These are phyloP conservation scores for Drosophila micromelanica DNA, from an alignment of 1,140 invertebrate genomes.

Conservation along the genomic window DNA sequence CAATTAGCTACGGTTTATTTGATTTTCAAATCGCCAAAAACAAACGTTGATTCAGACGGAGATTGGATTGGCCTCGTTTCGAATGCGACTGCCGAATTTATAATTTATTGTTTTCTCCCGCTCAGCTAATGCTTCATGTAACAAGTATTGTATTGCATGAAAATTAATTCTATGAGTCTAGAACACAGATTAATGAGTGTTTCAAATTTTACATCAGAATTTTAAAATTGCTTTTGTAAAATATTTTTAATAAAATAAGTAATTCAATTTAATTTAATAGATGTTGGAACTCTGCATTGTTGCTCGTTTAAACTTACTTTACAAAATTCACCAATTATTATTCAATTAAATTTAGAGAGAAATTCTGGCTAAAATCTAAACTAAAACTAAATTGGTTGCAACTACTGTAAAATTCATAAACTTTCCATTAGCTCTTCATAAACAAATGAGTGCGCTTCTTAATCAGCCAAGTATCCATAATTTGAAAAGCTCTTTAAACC, in stretches of 20 bases:
- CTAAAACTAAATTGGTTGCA: neutral
- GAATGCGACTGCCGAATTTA: constrained; percentile 24
- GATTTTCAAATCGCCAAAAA: constrained; percentile 65
- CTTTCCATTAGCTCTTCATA: neutral
- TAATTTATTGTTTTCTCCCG: constrained; percentile 21
- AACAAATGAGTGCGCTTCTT: neutral
- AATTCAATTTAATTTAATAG: too few relatives aligned
- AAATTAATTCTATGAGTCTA: neutral
- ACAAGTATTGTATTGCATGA: neutral
- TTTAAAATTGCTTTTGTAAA: too few relatives aligned
- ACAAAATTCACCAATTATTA: too few relatives aligned
- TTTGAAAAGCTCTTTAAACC: constrained; percentile 15
- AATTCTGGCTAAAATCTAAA: too few relatives aligned
- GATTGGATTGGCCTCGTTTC: constrained; percentile 36
- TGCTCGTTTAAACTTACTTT: too few relatives aligned
- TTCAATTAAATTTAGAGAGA: too few relatives aligned
- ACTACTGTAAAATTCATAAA: too few relatives aligned
- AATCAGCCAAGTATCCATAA: neutral
- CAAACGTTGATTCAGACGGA: constrained; percentile 42
- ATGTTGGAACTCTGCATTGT: too few relatives aligned
- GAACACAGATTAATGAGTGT: neutral
- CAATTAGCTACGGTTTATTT: constrained; percentile 80
- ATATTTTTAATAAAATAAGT: too few relatives aligned
- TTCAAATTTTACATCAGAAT: neutral
- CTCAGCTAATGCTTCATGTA: neutral